Percentiles rank a stretch among this genome's conserved stretches.
These are phyloP conservation scores for Emydoidea blandingii DNA, from an alignment of 2,797 vertebrate genomes.

Conservation along the genomic window DNA sequence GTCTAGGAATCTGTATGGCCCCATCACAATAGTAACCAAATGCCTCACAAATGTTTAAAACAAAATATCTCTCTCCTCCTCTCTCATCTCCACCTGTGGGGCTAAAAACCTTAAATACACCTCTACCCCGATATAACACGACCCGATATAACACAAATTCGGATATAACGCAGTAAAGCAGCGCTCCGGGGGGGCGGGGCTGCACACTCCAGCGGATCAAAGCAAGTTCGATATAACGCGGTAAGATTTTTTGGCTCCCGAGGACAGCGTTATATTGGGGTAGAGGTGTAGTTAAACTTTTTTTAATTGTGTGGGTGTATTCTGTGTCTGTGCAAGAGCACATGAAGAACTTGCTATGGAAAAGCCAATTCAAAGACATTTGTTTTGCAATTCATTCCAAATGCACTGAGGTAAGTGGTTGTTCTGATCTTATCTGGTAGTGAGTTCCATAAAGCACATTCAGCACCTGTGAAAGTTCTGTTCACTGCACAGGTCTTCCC, in stretches of 20 bases:
- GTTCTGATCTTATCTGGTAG: neutral
- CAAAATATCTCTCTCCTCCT: neutral
- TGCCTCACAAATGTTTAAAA: neutral
- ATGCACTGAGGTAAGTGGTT: neutral
- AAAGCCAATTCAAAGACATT: neutral
- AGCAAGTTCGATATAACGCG: too few species aligned
- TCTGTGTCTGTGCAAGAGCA: neutral
- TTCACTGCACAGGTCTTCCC: neutral
- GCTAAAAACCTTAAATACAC: neutral
- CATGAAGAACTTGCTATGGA: fast-evolving
- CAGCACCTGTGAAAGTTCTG: neutral
- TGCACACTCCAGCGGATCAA: too few species aligned
- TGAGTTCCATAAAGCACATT: neutral
- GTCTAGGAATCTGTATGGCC: fast-evolving
- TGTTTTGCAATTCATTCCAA: conserved; percentile 14
- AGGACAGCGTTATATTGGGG: too few species aligned
- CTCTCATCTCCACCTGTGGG: neutral
- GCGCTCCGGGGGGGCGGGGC: too few species aligned
- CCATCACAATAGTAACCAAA: neutral
- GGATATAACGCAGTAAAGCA: too few species aligned
- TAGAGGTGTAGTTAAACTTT: fast-evolving
- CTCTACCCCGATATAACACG: too few species aligned
- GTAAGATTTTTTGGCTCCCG: too few species aligned
- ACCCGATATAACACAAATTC: too few species aligned
- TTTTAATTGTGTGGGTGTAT: fast-evolving